phyloP scores from a whole-genome alignment of 2,888 invertebrate genomes.

The Nezara viridula region DNA sequence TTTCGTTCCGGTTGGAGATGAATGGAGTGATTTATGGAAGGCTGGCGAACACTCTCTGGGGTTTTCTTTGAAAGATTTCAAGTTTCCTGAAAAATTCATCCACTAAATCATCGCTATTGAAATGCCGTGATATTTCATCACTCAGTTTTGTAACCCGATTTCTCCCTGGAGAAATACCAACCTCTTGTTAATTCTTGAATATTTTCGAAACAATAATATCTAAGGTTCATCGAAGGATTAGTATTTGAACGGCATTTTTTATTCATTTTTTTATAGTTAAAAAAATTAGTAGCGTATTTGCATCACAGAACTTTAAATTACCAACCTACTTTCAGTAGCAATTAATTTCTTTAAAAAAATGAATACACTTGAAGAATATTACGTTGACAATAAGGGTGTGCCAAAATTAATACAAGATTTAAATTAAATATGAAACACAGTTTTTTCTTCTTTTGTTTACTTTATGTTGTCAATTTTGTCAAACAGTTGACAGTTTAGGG shows the following conservation, averaged over 20 bases:
- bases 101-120: slow-evolving; percentile 32
- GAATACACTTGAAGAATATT: too few relatives aligned
- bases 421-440: too few relatives aligned
- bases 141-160: neutral
- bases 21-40: neutral
- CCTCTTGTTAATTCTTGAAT: neutral
- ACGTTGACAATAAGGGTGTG: too few relatives aligned
- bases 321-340: too few relatives aligned
- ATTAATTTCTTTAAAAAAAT: too few relatives aligned
- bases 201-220: neutral
- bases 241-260: neutral
- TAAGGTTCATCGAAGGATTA: neutral
- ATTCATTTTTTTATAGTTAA: neutral
- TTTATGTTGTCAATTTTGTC: too few relatives aligned
- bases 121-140: neutral
- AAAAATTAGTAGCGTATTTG: too few relatives aligned
- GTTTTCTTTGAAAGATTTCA: neutral
- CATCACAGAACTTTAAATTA: too few relatives aligned
- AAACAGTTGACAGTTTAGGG: too few relatives aligned
- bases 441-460: too few relatives aligned
- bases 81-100: neutral
- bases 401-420: too few relatives aligned
- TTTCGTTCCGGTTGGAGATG: neutral
- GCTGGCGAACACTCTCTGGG: neutral
- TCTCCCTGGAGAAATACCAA: neutral